phyloP scores from a whole-genome alignment of 2,888 invertebrate species.

The Ephialtes manifestator region DNA sequence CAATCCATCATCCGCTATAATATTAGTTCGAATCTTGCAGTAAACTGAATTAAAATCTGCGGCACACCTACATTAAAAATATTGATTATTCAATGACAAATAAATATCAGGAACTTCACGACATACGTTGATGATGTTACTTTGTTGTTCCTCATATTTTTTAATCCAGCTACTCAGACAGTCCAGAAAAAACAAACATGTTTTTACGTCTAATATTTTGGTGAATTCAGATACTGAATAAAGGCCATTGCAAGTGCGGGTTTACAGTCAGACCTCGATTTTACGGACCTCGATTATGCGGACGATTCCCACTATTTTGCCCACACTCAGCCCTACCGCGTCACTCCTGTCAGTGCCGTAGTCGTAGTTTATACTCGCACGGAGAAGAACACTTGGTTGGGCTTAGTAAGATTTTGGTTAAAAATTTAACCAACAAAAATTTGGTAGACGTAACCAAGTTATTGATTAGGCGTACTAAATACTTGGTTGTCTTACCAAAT shows the following conservation, averaged over 20 bases:
- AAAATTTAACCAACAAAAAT: too few species aligned
- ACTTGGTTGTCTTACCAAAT: too few species aligned
- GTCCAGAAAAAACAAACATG: constrained; percentile 1
- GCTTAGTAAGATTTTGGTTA: too few species aligned
- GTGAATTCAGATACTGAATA: constrained; percentile 51
- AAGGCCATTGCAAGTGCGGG: constrained; percentile 11
- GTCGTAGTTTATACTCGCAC: too few species aligned
- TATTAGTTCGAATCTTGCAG: constrained; percentile 34
- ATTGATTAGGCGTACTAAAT: too few species aligned
- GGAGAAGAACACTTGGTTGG: too few species aligned
- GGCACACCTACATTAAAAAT: constrained; percentile 46
- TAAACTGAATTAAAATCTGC: constrained; percentile 30
- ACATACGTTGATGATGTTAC: background rate
- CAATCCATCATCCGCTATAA: constrained; percentile 39
- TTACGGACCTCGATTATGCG: too few species aligned
- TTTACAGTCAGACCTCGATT: too few species aligned
- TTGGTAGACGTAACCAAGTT: too few species aligned
- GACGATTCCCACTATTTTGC: too few species aligned
- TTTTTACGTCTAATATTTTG: constrained; percentile 47
- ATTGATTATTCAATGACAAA: constrained; percentile 40
- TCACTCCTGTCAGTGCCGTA: too few species aligned
- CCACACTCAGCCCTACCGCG: too few species aligned
- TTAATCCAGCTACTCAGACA: constrained; percentile 13
- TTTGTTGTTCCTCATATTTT: constrained; percentile 22
- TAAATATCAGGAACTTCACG: constrained; percentile 34